phyloP scores from a whole-genome alignment of 1,140 invertebrate species.

The Bombus confusus region DNA sequence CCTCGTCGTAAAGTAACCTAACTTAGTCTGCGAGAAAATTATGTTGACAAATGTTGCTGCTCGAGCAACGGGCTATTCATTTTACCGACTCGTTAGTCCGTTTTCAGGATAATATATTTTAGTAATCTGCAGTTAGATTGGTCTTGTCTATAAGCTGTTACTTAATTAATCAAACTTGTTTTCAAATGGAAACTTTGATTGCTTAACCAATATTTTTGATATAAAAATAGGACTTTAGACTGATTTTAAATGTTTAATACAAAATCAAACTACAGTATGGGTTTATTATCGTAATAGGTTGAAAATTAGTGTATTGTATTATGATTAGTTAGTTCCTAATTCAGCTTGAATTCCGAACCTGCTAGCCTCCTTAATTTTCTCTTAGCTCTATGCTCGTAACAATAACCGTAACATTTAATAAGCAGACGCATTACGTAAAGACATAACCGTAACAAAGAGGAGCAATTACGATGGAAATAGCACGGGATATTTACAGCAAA shows the following conservation, averaged over 20 bases:
- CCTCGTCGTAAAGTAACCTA: slow-evolving; percentile 10
- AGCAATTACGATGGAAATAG: slow-evolving; percentile 1
- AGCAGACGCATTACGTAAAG: slow-evolving; percentile 15
- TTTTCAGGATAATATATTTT: slow-evolving; percentile 12
- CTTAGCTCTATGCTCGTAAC: slow-evolving; percentile 21
- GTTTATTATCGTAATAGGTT: background rate
- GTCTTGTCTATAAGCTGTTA: background rate
- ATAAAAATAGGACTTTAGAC: background rate
- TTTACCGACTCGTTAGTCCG: slow-evolving; percentile 7
- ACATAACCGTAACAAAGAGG: slow-evolving; percentile 16
- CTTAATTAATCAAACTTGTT: background rate
- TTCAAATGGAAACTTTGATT: background rate
- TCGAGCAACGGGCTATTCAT: slow-evolving; percentile 4
- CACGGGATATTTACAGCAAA: background rate
- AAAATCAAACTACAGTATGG: background rate
- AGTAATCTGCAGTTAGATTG: background rate
- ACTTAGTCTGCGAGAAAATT: slow-evolving; percentile 21
- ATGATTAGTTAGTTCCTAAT: background rate
- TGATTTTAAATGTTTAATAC: background rate
- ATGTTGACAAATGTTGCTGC: slow-evolving; percentile 25
- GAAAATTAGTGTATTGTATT: background rate
- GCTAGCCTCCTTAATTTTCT: slow-evolving; percentile 17
- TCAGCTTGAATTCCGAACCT: background rate
- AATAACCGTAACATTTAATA: slow-evolving; percentile 40
- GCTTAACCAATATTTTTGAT: background rate